Percentiles rank a stretch among this genome's conserved stretches.
phyloP scores from a whole-genome alignment of 1,140 invertebrate species.

The Hermetia illucens region DNA sequence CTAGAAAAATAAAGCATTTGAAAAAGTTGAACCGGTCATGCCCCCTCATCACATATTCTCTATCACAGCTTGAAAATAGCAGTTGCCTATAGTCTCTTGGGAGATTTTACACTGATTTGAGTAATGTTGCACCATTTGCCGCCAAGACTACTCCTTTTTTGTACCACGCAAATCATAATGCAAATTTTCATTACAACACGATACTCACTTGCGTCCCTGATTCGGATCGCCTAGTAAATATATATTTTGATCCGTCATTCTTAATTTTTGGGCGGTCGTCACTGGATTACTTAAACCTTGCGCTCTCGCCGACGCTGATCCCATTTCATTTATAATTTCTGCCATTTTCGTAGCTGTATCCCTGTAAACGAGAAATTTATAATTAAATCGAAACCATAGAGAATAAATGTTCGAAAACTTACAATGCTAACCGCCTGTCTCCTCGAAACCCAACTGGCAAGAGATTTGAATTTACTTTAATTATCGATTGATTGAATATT shows the following conservation, averaged over 20 bases:
- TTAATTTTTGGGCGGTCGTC: conserved; percentile 49
- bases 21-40: too few relatives aligned
- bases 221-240: conserved; percentile 49
- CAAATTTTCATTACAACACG: too few relatives aligned
- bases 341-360: conserved; percentile 45
- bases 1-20: too few relatives aligned
- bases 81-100: too few relatives aligned
- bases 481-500: conserved; percentile 39
- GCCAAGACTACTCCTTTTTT: too few relatives aligned
- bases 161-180: too few relatives aligned
- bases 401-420: conserved; percentile 31
- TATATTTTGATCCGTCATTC: conserved; percentile 47
- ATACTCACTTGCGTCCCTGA: conserved; percentile 43
- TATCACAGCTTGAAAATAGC: too few relatives aligned
- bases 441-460: conserved; percentile 43
- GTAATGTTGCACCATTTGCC: too few relatives aligned
- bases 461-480: conserved; percentile 41
- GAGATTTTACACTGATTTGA: too few relatives aligned
- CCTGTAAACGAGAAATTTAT: conserved; percentile 28
- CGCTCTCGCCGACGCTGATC: conserved; percentile 53
- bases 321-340: conserved; percentile 51
- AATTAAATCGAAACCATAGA: background rate
- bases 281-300: conserved; percentile 57
- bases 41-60: too few relatives aligned
- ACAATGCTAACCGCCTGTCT: conserved; percentile 40